These are phyloP conservation scores for Hypsibius dujardini DNA, from an alignment of 1,140 invertebrate genomes.

Conservation along the genomic window DNA sequence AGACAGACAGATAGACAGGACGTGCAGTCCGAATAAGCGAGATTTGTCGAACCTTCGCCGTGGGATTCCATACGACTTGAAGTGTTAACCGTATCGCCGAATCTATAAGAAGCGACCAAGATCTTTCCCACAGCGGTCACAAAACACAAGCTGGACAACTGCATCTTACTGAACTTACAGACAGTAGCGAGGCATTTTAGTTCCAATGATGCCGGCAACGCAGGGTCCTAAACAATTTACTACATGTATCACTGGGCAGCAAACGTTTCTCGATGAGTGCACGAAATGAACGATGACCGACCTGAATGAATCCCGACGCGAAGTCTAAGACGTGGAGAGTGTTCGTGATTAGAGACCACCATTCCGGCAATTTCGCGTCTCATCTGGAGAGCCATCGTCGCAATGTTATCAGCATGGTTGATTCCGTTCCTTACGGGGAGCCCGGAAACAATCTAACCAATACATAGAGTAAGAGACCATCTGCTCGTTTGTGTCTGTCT, in stretches of 20 bases:
- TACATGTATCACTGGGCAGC: no score
- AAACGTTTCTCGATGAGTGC: no score
- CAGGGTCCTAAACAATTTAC: slow-evolving; percentile 48
- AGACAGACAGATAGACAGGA: no score
- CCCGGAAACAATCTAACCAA: slow-evolving; percentile 36
- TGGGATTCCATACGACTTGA: slow-evolving; percentile 85
- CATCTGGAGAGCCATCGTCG: slow-evolving; percentile 49
- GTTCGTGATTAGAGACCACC: background rate
- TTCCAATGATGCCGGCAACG: slow-evolving; percentile 74
- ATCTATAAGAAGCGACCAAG: slow-evolving; percentile 29
- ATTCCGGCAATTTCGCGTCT: background rate
- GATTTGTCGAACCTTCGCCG: slow-evolving; percentile 43
- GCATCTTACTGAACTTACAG: slow-evolving; percentile 30
- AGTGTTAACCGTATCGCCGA: slow-evolving; percentile 84
- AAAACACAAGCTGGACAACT: background rate
- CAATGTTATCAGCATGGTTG: slow-evolving; percentile 42
- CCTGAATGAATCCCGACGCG: slow-evolving; percentile 87
- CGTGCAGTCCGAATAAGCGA: no score
- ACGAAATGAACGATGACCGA: slow-evolving; percentile 27
- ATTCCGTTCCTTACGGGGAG: slow-evolving; percentile 41
- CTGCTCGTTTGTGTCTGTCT: background rate
- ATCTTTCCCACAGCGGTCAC: background rate
- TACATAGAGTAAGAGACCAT: background rate
- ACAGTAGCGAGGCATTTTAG: slow-evolving; percentile 79
- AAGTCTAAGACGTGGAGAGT: slow-evolving; percentile 51